Percentiles rank a stretch among this genome's conserved stretches.
These are phyloP conservation scores for Oscheius sp. DNA, from an alignment of 2,888 invertebrate species.

Conservation along the genomic window DNA sequence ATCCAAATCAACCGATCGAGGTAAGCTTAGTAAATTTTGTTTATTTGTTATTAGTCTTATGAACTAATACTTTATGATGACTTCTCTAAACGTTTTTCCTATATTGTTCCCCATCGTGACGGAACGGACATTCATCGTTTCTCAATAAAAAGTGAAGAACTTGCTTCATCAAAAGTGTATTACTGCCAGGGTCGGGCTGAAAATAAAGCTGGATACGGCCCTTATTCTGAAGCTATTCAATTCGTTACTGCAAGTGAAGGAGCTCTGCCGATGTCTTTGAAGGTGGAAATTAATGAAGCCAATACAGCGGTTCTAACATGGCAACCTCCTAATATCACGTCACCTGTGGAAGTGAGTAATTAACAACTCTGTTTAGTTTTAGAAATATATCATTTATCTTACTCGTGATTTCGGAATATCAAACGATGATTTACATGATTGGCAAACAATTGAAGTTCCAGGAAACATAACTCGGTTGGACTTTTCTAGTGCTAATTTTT, in stretches of 20 bases:
- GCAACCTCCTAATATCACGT: slow-evolving; percentile 43
- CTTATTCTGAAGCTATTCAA: slow-evolving; percentile 31
- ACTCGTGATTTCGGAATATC: slow-evolving; percentile 49
- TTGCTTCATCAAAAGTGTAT: slow-evolving; percentile 44
- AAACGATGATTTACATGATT: slow-evolving; percentile 47
- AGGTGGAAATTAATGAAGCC: slow-evolving; percentile 50
- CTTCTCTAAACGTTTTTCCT: neutral
- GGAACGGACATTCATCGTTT: slow-evolving; percentile 3
- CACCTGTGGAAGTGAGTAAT: slow-evolving; percentile 38
- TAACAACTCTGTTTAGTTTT: slow-evolving; percentile 8
- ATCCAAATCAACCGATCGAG: slow-evolving; percentile 45
- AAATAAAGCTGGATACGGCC: slow-evolving; percentile 48
- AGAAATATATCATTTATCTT: slow-evolving; percentile 51
- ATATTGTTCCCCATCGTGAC: neutral
- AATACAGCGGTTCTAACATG: slow-evolving; percentile 48
- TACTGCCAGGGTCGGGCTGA: slow-evolving; percentile 44
- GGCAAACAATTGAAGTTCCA: slow-evolving; percentile 43
- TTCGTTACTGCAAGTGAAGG: slow-evolving; percentile 51
- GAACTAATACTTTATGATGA: slow-evolving; percentile 12
- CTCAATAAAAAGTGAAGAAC: slow-evolving; percentile 26
- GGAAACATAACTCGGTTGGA: slow-evolving; percentile 18
- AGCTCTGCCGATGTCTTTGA: slow-evolving; percentile 40
- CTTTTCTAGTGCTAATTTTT: neutral
- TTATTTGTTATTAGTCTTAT: slow-evolving; percentile 13
- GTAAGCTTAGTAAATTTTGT: neutral